Evolutionary conservation across 2,888 invertebrate species (phyloP), one percentile per base, ranked within the genome.

Genomic region (Tipula lateralis): DNA sequence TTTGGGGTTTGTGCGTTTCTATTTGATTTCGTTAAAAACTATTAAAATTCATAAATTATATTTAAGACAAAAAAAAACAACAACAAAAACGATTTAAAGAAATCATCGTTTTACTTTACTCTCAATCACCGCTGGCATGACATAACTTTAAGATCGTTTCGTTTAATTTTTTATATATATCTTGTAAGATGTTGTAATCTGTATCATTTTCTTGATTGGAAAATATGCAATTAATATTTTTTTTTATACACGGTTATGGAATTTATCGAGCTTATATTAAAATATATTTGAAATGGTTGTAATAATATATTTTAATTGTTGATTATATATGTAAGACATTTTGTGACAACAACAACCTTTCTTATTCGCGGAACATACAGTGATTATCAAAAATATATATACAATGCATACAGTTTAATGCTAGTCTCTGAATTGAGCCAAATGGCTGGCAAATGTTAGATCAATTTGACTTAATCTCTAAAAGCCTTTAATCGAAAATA

Each of bases 21-120:
- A 66, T 66, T 66, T 19, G 2, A 66, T 66, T 66, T 66, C 66
- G 66, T 66, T 24, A 9, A 66, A 66, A 66, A 66, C 66, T 66
- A 66, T 66, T 24, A 66, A 66, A 66, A 66, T 66, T 66, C 66
- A 66, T 66, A 66, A 66, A 66, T 66, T 66, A 66, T 66, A 66
- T 24, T 24, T 9, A 24, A 24, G 24, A 66, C 19, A 66, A 66
- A 24, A 66, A 66, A 16, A 50, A 39, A 39, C 9, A 13, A 39
- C 4, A 39, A 39, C 9, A 13, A 50, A 50, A 50, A 16, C 13
- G 44, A 66, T 24, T 66, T 66, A 66, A 66, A 66, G 66, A 66
- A 66, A 66, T 66, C 66, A 66, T 66, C 66, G 66, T 66, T 66
- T 66, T 66, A 66, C 66, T 66, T 66, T 66, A 66, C 66, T 66